phyloP scores from a whole-genome alignment of 2,113 vertebrate genomes.

The Rousettus leschenaultii region DNA sequence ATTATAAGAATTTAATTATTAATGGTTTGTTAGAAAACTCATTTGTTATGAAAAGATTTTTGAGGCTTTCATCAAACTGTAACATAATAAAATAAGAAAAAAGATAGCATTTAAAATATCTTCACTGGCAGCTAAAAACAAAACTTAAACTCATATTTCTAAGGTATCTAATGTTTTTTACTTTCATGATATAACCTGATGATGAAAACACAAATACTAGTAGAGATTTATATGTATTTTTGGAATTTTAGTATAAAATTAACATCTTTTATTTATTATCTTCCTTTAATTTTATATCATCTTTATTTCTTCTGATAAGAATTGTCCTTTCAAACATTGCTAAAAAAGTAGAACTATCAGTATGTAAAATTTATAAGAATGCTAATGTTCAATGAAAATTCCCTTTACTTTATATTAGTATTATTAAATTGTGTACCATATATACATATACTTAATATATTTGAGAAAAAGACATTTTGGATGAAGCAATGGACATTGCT shows the following conservation, averaged over 20 bases:
- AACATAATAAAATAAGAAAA: background rate
- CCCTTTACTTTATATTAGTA: background rate
- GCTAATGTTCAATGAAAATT: background rate
- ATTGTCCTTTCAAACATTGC: background rate
- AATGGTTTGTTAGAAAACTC: background rate
- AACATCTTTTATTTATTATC: background rate
- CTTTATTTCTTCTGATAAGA: background rate
- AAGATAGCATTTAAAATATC: background rate
- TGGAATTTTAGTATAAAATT: background rate
- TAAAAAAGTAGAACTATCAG: background rate
- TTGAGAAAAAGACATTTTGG: background rate
- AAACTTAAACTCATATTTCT: background rate
- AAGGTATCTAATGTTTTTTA: background rate
- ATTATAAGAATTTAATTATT: background rate
- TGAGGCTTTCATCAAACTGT: background rate
- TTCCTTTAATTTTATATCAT: background rate
- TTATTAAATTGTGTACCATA: background rate
- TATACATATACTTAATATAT: background rate
- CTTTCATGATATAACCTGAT: accelerated
- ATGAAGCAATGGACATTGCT: background rate
- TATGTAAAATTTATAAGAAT: background rate
- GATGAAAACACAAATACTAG: background rate
- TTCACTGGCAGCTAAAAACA: background rate
- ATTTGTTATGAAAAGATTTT: background rate
- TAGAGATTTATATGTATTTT: background rate